Base-by-base conservation (phyloP, 2,888 invertebrate species). In the Parnassius apollo region DNA sequence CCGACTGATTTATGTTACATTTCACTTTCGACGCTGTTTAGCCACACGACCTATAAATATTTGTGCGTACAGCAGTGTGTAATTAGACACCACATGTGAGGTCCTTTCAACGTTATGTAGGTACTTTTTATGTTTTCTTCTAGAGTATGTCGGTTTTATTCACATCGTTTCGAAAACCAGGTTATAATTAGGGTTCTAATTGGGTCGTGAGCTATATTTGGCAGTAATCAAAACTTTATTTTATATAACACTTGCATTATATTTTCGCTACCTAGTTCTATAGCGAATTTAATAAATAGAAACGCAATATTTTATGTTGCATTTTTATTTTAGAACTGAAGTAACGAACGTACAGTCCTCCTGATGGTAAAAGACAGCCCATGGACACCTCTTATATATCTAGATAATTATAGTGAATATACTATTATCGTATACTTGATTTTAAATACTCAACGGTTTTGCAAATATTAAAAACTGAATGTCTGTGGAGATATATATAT, bases 1-100 rank as follows among this genome's bases (percentile, higher is more conserved):
- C 67, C 76, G 76, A 77, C 82, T 88, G 88, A 90, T 89, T 90
- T 88, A 90, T 89, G 84, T 81, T 71, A 81, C 80, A 74, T 83
- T 86, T 84, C 78, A 87, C 81, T 88, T 83, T 81, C 78, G 72
- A 78, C 78, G 75, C 71, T 75, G 76, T 82, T 82, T 76, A 77
- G 76, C 76, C 71, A 70, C 71, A 50, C 49, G 69, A 71, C 71
- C 65, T 75, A 75, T 74, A 74, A 68, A 69, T 66, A 67, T 68
- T 67, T 62, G 62, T 66, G 68, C 67, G 54, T 65, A 18, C 46
- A 25, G 11, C 12, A 46, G 46, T 46, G 25, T 48, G 50, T 54
- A 58, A 62, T 62, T 62, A 57, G 52, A 53, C 9, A 42, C 12
- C 52, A 46, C 46, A 57, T 25, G 45, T 55, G 50, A 44, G 48